Evolutionary conservation across 2,888 invertebrate genomes (phyloP).

Genomic region (Apotomis turbidana): DNA sequence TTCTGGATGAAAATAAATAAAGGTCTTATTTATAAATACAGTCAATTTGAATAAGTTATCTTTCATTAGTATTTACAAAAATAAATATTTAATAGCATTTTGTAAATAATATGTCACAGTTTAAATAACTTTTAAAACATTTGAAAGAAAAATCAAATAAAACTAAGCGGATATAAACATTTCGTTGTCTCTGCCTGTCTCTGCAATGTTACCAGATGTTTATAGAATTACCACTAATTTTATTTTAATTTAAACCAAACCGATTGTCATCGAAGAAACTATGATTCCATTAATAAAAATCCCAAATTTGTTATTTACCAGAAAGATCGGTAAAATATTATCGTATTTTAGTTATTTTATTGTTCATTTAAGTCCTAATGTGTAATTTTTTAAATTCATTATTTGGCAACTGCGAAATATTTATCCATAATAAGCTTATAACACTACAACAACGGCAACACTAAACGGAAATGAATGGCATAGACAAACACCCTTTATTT

Average conservation of each 20-base stretch:
- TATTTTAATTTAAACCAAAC: not conserved
- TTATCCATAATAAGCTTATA: too few species aligned
- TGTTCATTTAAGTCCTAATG: too few species aligned
- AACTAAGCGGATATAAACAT: constrained; percentile 7
- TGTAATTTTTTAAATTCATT: too few species aligned
- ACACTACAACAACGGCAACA: too few species aligned
- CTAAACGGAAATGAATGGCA: not conserved
- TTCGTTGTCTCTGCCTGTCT: constrained; percentile 1
- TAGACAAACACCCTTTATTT: not conserved
- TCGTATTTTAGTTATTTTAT: too few species aligned
- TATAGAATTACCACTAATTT: not conserved
- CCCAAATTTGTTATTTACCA: too few species aligned
- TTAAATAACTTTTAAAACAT: not conserved
- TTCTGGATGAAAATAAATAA: not conserved
- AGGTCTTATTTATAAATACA: not conserved
- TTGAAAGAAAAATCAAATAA: constrained; percentile 8
- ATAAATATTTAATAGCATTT: constrained; percentile 1
- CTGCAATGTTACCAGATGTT: not conserved
- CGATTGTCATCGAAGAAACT: too few species aligned
- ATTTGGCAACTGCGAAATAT: too few species aligned
- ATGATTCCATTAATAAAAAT: too few species aligned
- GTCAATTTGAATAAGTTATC: not conserved
- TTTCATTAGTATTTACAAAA: not conserved
- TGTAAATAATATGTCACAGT: not conserved
- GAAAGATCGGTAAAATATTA: too few species aligned